These are phyloP conservation scores for Rosalia funebris DNA, from an alignment of 2,888 invertebrate genomes.

Conservation along the genomic window DNA sequence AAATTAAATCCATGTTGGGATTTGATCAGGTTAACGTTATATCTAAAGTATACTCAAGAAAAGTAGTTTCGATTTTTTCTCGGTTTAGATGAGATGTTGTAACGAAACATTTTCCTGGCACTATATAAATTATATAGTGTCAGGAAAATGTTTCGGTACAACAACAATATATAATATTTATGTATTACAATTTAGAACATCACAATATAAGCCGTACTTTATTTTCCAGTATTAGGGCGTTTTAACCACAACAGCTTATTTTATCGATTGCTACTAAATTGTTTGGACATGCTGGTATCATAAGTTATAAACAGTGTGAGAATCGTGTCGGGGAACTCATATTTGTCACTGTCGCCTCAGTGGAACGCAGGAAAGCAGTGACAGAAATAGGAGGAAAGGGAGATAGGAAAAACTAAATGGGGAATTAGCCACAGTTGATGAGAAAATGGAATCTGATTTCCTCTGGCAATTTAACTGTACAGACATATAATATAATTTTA, in stretches of 20 bases:
- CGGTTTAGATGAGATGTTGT: no score
- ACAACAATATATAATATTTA: no score
- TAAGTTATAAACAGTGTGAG: conserved; percentile 1
- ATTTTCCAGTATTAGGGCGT: no score
- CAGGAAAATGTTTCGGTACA: no score
- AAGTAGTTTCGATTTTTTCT: no score
- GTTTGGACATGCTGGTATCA: background rate
- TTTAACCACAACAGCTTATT: background rate
- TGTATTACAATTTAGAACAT: no score
- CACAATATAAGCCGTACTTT: no score
- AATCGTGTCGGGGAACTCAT: conserved; percentile 1
- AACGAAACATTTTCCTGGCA: no score
- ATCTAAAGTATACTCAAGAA: no score
- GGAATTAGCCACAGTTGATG: conserved; percentile 1
- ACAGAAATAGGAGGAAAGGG: background rate
- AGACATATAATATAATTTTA: background rate
- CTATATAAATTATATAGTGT: no score
- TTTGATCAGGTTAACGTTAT: no score
- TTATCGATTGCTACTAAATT: conserved; percentile 4
- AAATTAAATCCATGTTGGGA: no score
- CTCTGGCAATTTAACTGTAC: background rate
- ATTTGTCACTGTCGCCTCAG: background rate
- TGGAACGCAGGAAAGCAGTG: background rate
- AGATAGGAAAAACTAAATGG: conserved; percentile 2
- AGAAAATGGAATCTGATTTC: conserved; percentile 3